phyloP scores from a whole-genome alignment of 2,113 vertebrate genomes.

The Aleadryas rufinucha region DNA sequence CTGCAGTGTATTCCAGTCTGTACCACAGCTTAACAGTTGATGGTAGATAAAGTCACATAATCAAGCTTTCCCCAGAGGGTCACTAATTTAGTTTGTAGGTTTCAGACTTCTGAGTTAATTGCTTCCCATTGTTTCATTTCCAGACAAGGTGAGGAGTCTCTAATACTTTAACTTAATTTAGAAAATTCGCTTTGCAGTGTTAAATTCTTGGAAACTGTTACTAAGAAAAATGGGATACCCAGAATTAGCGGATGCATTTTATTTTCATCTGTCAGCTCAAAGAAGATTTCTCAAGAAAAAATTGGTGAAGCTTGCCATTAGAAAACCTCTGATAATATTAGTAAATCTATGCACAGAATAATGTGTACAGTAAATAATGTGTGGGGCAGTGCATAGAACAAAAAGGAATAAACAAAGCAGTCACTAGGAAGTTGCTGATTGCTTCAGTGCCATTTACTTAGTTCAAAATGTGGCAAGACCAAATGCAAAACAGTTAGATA shows the following conservation, averaged over 20 bases:
- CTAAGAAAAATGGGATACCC: not conserved
- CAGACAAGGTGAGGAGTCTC: not conserved
- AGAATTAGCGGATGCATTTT: not conserved
- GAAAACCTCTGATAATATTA: not conserved
- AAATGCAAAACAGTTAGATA: not conserved
- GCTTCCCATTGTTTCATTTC: not conserved
- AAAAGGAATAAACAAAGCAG: not conserved
- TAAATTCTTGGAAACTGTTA: not conserved
- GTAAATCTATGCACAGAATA: not conserved
- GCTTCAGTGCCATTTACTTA: not conserved
- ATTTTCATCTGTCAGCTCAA: not conserved
- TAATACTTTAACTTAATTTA: not conserved
- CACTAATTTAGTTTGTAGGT: not conserved
- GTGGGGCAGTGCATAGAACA: not conserved
- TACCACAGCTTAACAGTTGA: not conserved
- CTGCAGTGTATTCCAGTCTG: not conserved
- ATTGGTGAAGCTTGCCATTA: not conserved
- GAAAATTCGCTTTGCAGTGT: not conserved
- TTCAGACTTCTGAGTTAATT: not conserved
- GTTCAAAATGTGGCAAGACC: not conserved
- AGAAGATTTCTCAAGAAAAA: not conserved
- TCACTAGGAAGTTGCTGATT: not conserved
- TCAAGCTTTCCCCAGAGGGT: not conserved
- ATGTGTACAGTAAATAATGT: not conserved
- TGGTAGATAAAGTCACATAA: not conserved